phyloP scores from a whole-genome alignment of 2,888 invertebrate genomes.

The Lasioglossum lativentre region DNA sequence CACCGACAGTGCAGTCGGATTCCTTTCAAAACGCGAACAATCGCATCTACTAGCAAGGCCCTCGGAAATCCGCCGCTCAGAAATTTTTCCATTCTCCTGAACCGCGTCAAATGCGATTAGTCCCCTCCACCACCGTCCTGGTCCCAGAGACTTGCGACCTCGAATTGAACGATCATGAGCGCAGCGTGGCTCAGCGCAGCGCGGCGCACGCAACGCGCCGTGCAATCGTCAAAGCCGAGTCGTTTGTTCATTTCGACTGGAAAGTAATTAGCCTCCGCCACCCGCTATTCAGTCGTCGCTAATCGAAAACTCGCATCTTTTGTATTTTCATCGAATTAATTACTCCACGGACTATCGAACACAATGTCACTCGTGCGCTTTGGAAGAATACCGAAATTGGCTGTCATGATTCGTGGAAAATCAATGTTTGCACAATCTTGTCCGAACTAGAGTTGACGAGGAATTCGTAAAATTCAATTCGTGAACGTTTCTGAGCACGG shows the following conservation, averaged over 20 bases:
- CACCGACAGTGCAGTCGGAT: constrained; percentile 1
- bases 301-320: not conserved
- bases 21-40: constrained; percentile 42
- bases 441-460: too few species aligned
- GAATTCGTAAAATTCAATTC: not conserved
- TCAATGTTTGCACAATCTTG: too few species aligned
- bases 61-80: constrained; percentile 9
- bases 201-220: not conserved
- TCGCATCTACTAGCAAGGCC: constrained; percentile 10
- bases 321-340: not conserved
- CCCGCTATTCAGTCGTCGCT: not conserved
- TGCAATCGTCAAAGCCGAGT: not conserved
- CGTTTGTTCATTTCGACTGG: not conserved
- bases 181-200: not conserved
- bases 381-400: not conserved
- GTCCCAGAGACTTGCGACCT: not conserved
- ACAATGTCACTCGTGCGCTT: not conserved
- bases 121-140: not conserved
- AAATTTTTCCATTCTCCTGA: constrained; percentile 36
- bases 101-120: constrained; percentile 45
- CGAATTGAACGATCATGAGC: not conserved
- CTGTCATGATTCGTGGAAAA: not conserved
- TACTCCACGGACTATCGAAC: not conserved
- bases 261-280: not conserved
- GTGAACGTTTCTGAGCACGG: not conserved